phyloP scores from a whole-genome alignment of 2,113 vertebrate genomes.

The Microcebus ravelobensis region DNA sequence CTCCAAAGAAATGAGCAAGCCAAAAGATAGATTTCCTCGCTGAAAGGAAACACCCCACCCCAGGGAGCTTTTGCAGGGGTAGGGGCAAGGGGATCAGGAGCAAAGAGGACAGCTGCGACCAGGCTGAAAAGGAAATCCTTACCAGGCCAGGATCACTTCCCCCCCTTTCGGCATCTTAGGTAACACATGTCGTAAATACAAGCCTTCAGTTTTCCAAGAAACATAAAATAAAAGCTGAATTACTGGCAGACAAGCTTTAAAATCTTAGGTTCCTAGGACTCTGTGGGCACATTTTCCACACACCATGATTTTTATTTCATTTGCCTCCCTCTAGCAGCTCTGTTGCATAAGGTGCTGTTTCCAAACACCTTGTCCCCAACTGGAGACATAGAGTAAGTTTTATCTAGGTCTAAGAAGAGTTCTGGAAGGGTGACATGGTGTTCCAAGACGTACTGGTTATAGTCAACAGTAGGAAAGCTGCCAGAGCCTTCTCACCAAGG shows the following conservation, averaged over 20 bases:
- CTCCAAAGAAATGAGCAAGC: slow-evolving; percentile 18
- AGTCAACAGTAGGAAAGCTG: slow-evolving; percentile 53
- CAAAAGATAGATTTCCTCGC: not conserved
- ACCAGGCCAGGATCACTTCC: not conserved
- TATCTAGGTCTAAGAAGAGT: slow-evolving; percentile 40
- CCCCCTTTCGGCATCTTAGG: slow-evolving; percentile 49
- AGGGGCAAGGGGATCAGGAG: not conserved
- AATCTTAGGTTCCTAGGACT: slow-evolving; percentile 59
- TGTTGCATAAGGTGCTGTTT: slow-evolving; percentile 70
- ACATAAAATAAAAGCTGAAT: slow-evolving; percentile 65
- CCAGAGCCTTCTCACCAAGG: slow-evolving; percentile 54
- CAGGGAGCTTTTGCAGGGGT: not conserved
- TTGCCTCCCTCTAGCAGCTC: slow-evolving; percentile 53
- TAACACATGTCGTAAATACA: slow-evolving; percentile 64
- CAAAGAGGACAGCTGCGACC: slow-evolving; percentile 4
- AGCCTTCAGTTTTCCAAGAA: slow-evolving; percentile 70
- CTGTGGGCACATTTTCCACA: slow-evolving; percentile 48
- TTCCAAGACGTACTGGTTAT: slow-evolving; percentile 42
- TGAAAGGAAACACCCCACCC: not conserved
- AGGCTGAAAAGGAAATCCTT: slow-evolving; percentile 27
- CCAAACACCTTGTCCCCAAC: slow-evolving; percentile 68
- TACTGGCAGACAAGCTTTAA: slow-evolving; percentile 62
- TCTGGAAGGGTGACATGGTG: slow-evolving; percentile 64
- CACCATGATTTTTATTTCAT: slow-evolving; percentile 58
- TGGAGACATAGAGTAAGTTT: slow-evolving; percentile 62